Evolutionary conservation across 1,140 invertebrate genomes (phyloP).

Genomic region (Caenorhabditis latens): DNA sequence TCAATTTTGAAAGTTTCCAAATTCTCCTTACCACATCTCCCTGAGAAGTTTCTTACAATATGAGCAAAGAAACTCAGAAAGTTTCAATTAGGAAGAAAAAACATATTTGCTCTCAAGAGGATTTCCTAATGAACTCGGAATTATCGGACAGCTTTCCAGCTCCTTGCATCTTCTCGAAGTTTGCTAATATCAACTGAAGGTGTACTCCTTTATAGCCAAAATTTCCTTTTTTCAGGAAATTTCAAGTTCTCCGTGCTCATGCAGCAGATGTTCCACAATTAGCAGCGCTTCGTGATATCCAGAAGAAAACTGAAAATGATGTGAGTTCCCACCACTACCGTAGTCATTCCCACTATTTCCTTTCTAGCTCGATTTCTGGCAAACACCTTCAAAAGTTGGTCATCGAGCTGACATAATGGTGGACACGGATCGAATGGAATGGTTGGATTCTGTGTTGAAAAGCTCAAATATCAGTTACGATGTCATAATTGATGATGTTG

Average conservation of each 20-base stretch:
- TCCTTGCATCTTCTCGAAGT: no score
- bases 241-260: slow-evolving; percentile 49
- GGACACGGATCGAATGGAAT: slow-evolving; percentile 82
- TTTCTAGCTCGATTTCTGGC: slow-evolving; percentile 80
- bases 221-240: slow-evolving; percentile 24
- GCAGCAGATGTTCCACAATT: slow-evolving; percentile 6
- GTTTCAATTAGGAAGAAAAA: no score
- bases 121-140: no score
- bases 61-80: no score
- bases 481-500: slow-evolving; percentile 84
- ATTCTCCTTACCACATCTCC: no score
- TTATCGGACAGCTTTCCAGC: no score
- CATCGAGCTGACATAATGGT: slow-evolving; percentile 84
- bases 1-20: no score
- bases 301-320: neutral
- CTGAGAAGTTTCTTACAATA: no score
- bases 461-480: slow-evolving; percentile 82
- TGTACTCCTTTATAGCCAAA: no score
- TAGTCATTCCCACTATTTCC: neutral
- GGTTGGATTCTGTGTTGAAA: slow-evolving; percentile 82
- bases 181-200: no score
- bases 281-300: slow-evolving; percentile 23
- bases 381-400: slow-evolving; percentile 79
- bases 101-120: no score
- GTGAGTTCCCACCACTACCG: neutral